Evolutionary conservation across 2,113 vertebrate genomes (phyloP), one percentile per base, ranked within the genome.

Genomic region (Pterocles gutturalis): DNA sequence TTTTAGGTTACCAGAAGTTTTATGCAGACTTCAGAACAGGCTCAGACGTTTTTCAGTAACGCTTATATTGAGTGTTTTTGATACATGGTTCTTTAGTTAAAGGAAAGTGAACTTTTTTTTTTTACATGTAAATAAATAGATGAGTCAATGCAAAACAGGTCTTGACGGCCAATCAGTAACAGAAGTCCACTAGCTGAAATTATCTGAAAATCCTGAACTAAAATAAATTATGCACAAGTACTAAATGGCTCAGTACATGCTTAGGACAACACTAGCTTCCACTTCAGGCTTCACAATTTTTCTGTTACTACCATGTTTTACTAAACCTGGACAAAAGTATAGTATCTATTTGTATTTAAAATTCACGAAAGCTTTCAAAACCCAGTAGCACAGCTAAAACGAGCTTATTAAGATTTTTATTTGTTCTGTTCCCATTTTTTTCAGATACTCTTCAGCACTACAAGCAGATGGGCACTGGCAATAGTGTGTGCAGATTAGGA

Each of bases 401-500:
- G 10, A 73, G 26, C 29, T 75, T 73, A 41, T 25, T 64, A 82
- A 79, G 51, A 60, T 72, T 83, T 85, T 24, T 64, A 7, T 79
- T 85, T 84, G 28, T 67, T 79, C 46, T 64, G 33, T 11, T 16
- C 21, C 11, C 19, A 1, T 21, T 49, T 69, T 91, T 93, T 46
- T 69, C 87, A 86, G 60, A 49, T 86, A 24, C 10, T 85, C 19
- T 43, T 84, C 71, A 48, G 43, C 57, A 62, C 49, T 66, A 48
- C 51, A 89, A 93, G 46, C 91, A 97, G 89, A 94, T 77, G 73
- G 79, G 26, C 54, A 51, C 9, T 82, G 73, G 89, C 66, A 92
- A 43, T 20, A 69, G n/a, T 22, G 26, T 53, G 82, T 55, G n/a
- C 49, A 75, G 64, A 70, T 26, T 8, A 87, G 55, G 53, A 77